Conservation (phyloP, 1,140 invertebrate species). For the Dreissena polymorpha region DNA sequence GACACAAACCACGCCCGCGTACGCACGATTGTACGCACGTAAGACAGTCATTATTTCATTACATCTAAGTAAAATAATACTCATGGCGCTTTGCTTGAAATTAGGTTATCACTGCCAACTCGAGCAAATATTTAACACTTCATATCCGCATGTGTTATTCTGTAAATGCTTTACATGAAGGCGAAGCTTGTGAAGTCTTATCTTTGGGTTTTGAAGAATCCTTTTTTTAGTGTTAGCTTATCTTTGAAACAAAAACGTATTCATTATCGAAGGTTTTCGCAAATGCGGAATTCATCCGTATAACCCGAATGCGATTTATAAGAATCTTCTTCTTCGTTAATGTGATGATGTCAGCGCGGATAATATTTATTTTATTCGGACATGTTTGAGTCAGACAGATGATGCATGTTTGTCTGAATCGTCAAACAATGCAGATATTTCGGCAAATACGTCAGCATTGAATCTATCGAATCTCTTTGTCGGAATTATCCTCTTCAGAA, state of each 20-base stretch:
- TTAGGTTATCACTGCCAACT: no score
- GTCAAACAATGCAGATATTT: background rate
- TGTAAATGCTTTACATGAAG: no score
- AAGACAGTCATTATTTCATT: background rate
- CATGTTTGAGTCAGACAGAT: background rate
- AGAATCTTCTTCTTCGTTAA: background rate
- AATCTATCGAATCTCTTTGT: background rate
- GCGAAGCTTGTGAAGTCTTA: no score
- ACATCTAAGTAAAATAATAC: background rate
- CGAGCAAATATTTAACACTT: no score
- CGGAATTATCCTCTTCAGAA: background rate
- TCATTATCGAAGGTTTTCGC: background rate
- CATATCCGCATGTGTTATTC: no score
- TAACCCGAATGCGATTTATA: background rate
- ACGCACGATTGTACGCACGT: background rate
- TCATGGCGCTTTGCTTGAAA: background rate
- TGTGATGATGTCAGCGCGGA: background rate
- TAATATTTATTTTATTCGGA: background rate
- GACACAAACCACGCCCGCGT: no score
- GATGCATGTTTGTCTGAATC: no score
- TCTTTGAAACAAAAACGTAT: background rate
- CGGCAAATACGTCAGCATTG: background rate
- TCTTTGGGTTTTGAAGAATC: slow-evolving; percentile 18
- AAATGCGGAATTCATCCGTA: slow-evolving; percentile 10
- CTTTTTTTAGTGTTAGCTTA: slow-evolving; percentile 1